Conservation (phyloP, 2,888 invertebrate genomes). For the Drosophila flavopinicola region DNA sequence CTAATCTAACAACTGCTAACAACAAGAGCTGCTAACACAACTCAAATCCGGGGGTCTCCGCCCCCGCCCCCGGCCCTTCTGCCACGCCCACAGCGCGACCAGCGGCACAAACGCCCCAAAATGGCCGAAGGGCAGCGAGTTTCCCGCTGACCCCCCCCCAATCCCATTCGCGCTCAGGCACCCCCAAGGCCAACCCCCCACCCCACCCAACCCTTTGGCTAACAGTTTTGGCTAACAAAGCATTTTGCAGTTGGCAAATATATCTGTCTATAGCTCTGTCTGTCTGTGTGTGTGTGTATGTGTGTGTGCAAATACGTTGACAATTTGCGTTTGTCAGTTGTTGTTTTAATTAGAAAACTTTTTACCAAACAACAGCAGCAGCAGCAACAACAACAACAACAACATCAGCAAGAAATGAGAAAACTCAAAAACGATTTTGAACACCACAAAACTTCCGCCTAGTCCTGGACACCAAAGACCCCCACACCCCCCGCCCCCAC, state of each 20-base stretch:
- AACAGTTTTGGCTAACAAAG: slow-evolving; percentile 68
- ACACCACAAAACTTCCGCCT: slow-evolving; percentile 62
- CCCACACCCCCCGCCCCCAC: not conserved
- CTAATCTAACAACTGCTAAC: slow-evolving; percentile 78
- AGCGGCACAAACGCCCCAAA: slow-evolving; percentile 31
- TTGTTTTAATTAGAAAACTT: slow-evolving; percentile 80
- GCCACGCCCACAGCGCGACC: slow-evolving; percentile 38
- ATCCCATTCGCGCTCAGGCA: not conserved
- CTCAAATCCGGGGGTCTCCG: no score
- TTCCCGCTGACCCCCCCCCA: not conserved
- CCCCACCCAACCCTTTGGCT: not conserved
- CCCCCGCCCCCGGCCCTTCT: not conserved
- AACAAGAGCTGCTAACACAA: slow-evolving; percentile 51
- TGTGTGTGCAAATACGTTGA: slow-evolving; percentile 61
- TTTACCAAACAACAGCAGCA: slow-evolving; percentile 70
- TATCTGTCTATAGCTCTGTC: slow-evolving; percentile 24
- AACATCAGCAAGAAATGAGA: slow-evolving; percentile 48
- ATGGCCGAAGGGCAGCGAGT: slow-evolving; percentile 53
- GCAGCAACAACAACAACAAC: slow-evolving; percentile 51
- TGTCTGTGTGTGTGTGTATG: slow-evolving; percentile 20
- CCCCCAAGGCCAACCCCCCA: not conserved
- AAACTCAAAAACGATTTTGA: slow-evolving; percentile 77
- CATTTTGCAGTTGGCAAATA: slow-evolving; percentile 74
- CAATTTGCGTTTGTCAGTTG: slow-evolving; percentile 80
- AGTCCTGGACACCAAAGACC: slow-evolving; percentile 3